These are phyloP conservation scores for Syngnathus scovelli DNA, from an alignment of 2,113 vertebrate genomes.

Conservation along the genomic window DNA sequence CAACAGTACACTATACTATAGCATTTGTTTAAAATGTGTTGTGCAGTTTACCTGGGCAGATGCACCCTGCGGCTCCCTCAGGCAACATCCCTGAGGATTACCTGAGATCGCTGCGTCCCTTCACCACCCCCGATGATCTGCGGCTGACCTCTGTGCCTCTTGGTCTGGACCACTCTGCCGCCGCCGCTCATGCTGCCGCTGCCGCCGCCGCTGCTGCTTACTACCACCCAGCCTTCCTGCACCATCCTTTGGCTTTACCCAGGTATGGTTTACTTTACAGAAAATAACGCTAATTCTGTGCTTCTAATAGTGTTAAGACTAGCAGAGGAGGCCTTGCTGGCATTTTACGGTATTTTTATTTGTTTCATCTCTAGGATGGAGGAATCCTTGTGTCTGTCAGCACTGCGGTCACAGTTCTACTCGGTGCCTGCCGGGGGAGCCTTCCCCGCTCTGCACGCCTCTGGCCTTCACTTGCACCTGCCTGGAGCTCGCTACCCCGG, in stretches of 20 bases:
- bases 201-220: slow-evolving; percentile 70
- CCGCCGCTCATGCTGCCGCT: slow-evolving; percentile 69
- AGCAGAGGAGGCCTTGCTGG: too few relatives aligned
- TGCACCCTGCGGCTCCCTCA: slow-evolving; percentile 84
- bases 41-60: slow-evolving; percentile 81
- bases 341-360: not conserved
- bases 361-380: slow-evolving; percentile 80
- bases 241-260: slow-evolving; percentile 83
- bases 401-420: slow-evolving; percentile 87
- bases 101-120: slow-evolving; percentile 86
- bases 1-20: not conserved
- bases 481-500: slow-evolving; percentile 83
- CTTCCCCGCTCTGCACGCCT: slow-evolving; percentile 83
- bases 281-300: too few relatives aligned
- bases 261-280: slow-evolving; percentile 50
- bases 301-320: too few relatives aligned
- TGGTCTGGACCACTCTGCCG: slow-evolving; percentile 74
- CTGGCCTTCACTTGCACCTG: slow-evolving; percentile 87
- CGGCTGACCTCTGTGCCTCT: slow-evolving; percentile 83
- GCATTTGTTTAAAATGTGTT: not conserved
- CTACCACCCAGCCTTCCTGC: slow-evolving; percentile 88
- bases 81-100: slow-evolving; percentile 85
- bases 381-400: slow-evolving; percentile 87
- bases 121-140: slow-evolving; percentile 83
- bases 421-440: slow-evolving; percentile 80